A percentile compares a stretch with the other conserved stretches of the same genome.
These are phyloP conservation scores for Garrulus glandarius DNA, from an alignment of 2,797 vertebrate species.

Conservation along the genomic window DNA sequence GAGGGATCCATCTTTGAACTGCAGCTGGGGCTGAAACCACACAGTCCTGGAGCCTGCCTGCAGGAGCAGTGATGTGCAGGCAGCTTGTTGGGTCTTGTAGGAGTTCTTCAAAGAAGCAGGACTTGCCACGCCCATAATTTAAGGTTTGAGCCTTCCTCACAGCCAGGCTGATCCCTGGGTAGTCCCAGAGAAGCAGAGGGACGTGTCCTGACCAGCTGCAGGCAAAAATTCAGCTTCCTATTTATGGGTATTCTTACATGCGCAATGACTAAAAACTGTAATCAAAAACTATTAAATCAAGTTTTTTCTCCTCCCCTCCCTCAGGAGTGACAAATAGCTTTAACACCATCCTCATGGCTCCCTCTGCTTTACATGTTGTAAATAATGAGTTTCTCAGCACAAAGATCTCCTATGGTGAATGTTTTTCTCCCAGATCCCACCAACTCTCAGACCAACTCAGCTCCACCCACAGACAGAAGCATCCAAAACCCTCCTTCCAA, in stretches of 20 bases:
- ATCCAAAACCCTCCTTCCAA: not conserved
- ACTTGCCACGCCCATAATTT: not conserved
- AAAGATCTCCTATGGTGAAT: not conserved
- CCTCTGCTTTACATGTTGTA: not conserved
- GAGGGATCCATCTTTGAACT: not conserved
- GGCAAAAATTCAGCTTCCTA: not conserved
- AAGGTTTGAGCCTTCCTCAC: not conserved
- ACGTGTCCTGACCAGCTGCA: not conserved
- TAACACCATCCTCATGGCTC: not conserved
- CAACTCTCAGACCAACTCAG: not conserved
- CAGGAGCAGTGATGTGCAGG: not conserved
- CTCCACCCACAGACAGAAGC: not conserved
- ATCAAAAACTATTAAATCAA: not conserved
- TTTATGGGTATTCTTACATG: not conserved
- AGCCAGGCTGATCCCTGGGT: not conserved
- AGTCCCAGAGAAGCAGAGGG: not conserved
- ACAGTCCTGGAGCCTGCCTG: not conserved
- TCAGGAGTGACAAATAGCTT: constrained; percentile 1
- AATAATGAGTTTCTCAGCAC: not conserved
- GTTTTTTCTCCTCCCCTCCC: not conserved
- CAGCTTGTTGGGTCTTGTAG: not conserved
- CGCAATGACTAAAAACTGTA: not conserved
- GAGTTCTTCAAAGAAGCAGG: not conserved
- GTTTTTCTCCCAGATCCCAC: not conserved
- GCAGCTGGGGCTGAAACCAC: not conserved